These are phyloP conservation scores for Diplodus puntazzo DNA, from an alignment of 2,797 vertebrate species.

Conservation along the genomic window DNA sequence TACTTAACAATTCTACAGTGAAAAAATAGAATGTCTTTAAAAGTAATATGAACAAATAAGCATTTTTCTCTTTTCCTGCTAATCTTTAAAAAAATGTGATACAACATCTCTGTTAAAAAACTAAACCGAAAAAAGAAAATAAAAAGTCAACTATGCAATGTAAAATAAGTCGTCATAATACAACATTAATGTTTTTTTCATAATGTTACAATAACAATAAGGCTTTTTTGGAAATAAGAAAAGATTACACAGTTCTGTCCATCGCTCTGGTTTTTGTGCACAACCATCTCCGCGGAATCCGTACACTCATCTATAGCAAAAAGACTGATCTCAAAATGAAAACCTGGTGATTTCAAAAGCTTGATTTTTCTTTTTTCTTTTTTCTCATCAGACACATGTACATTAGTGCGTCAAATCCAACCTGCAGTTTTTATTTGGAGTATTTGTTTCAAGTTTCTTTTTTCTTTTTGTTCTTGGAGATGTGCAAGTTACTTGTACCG, in stretches of 20 bases:
- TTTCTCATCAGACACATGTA: slow-evolving; percentile 47
- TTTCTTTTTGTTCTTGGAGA: slow-evolving; percentile 46
- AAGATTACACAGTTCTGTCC: slow-evolving; percentile 85
- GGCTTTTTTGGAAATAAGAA: slow-evolving; percentile 90
- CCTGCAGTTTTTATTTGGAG: slow-evolving; percentile 65
- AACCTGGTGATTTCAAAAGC: slow-evolving; percentile 58
- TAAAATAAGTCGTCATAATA: slow-evolving; percentile 84
- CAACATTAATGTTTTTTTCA: slow-evolving; percentile 83
- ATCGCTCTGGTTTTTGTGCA: slow-evolving; percentile 76
- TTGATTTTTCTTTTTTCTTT: slow-evolving; percentile 31
- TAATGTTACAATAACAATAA: slow-evolving; percentile 89
- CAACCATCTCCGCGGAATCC: slow-evolving; percentile 63
- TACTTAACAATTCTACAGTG: slow-evolving; percentile 91
- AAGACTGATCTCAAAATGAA: slow-evolving; percentile 64
- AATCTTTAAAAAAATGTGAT: slow-evolving; percentile 79
- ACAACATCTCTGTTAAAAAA: slow-evolving; percentile 92
- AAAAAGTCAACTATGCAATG: slow-evolving; percentile 81
- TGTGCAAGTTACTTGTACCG: slow-evolving; percentile 67
- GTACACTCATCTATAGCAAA: slow-evolving; percentile 55
- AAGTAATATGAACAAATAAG: slow-evolving; percentile 95
- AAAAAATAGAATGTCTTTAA: slow-evolving; percentile 98
- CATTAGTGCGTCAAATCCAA: slow-evolving; percentile 56
- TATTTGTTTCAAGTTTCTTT: slow-evolving; percentile 62
- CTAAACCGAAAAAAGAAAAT: slow-evolving; percentile 73
- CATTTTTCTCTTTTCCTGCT: slow-evolving; percentile 85